These are phyloP conservation scores for Porphyrio hochstetteri DNA, from an alignment of 2,113 vertebrate genomes.

Conservation along the genomic window DNA sequence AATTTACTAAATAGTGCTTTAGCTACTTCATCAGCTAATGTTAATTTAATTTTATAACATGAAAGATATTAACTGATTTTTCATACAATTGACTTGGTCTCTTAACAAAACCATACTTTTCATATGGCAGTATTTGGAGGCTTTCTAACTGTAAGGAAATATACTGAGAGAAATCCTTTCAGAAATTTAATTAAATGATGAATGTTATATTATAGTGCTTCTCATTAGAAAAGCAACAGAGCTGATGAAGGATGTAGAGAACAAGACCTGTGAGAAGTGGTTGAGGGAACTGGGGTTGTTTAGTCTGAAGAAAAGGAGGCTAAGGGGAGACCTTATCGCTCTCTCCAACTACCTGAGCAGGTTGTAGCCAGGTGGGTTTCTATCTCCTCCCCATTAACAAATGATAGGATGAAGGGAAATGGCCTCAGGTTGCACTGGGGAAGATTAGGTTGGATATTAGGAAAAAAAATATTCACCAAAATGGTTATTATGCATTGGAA, in stretches of 20 bases:
- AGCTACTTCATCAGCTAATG: background rate
- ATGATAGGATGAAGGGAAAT: fast-evolving
- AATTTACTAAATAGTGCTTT: background rate
- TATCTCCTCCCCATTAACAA: fast-evolving
- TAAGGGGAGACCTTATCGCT: fast-evolving
- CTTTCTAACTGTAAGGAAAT: background rate
- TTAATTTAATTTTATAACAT: background rate
- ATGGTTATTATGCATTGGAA: background rate
- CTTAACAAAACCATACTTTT: background rate
- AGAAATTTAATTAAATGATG: background rate
- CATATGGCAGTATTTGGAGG: background rate
- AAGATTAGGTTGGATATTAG: background rate
- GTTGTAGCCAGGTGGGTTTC: fast-evolving
- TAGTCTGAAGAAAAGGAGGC: background rate
- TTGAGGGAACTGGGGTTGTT: background rate
- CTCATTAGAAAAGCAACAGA: background rate
- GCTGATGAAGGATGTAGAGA: background rate
- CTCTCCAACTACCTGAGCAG: background rate
- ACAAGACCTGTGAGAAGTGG: fast-evolving
- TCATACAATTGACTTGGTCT: background rate
- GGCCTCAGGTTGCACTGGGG: background rate
- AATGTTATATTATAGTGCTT: background rate
- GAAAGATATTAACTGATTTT: background rate
- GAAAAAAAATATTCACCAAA: background rate
- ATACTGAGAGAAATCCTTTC: background rate